These are phyloP conservation scores for Xiphophorus couchianus DNA, from an alignment of 2,113 vertebrate genomes.

Conservation along the genomic window DNA sequence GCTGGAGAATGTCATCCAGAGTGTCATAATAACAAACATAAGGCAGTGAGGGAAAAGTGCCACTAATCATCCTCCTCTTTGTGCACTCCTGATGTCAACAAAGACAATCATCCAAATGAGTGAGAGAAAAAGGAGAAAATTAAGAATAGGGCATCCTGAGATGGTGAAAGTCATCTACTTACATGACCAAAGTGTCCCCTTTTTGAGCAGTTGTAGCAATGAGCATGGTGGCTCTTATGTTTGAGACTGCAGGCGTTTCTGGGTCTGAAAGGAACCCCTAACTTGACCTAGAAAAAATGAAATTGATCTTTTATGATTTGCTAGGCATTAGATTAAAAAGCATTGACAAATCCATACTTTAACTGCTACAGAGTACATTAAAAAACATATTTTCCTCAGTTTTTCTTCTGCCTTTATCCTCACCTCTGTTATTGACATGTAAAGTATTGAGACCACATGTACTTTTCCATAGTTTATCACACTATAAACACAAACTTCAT, in stretches of 20 bases:
- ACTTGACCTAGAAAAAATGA: slow-evolving; percentile 30
- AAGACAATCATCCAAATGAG: slow-evolving; percentile 9
- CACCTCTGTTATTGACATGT: no score
- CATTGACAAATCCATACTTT: not conserved
- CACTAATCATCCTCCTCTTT: slow-evolving; percentile 64
- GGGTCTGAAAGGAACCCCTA: slow-evolving; percentile 49
- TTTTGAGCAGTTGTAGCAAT: slow-evolving; percentile 74
- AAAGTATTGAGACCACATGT: no score
- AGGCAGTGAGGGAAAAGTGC: slow-evolving; percentile 61
- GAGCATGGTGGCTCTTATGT: not conserved
- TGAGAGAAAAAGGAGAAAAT: not conserved
- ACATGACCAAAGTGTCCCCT: slow-evolving; percentile 69
- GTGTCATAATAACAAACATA: slow-evolving; percentile 68
- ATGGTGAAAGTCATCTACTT: slow-evolving; percentile 27
- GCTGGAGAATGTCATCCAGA: slow-evolving; percentile 36
- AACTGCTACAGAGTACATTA: not conserved
- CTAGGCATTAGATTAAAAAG: not conserved
- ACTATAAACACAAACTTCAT: no score
- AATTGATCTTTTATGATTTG: not conserved
- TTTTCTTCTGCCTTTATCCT: no score
- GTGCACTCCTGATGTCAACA: slow-evolving; percentile 62
- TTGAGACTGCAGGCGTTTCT: not conserved
- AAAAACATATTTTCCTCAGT: no score
- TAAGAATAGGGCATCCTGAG: not conserved
- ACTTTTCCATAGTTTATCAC: no score